These are phyloP conservation scores for Phylloscopus trochiloides DNA, from an alignment of 2,113 vertebrate species.

Conservation along the genomic window DNA sequence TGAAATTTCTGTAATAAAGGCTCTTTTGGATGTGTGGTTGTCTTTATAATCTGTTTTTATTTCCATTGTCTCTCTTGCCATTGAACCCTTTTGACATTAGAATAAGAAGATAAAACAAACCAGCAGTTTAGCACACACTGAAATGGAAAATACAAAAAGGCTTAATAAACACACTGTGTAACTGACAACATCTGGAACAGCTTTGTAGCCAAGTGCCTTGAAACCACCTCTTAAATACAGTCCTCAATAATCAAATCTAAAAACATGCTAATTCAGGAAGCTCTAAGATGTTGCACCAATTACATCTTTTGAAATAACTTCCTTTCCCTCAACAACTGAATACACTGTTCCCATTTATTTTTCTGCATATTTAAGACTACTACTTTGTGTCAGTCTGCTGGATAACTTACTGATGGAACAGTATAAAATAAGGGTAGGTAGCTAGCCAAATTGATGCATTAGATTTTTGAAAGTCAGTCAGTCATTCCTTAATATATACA, in stretches of 20 bases:
- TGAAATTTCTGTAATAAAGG: neutral
- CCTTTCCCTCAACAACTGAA: neutral
- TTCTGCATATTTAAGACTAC: neutral
- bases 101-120: conserved; percentile 16
- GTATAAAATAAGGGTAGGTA: neutral
- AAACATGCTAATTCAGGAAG: conserved; percentile 18
- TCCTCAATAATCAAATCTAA: neutral
- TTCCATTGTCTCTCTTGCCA: conserved; percentile 3
- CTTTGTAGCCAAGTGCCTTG: conserved; percentile 22
- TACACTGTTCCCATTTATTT: neutral
- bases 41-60: neutral
- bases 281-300: neutral
- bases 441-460: neutral
- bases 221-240: conserved; percentile 22
- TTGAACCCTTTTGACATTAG: conserved; percentile 5
- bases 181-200: conserved; percentile 36
- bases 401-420: neutral
- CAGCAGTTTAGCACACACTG: conserved; percentile 9
- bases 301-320: neutral
- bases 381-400: neutral
- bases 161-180: conserved; percentile 26
- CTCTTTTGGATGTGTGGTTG: neutral
- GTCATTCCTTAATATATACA: neutral
- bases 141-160: conserved; percentile 33
- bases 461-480: neutral